Percentiles rank a stretch among this genome's conserved stretches.
These are phyloP conservation scores for Lepidochitona cinerea DNA, from an alignment of 2,888 invertebrate species.

Conservation along the genomic window DNA sequence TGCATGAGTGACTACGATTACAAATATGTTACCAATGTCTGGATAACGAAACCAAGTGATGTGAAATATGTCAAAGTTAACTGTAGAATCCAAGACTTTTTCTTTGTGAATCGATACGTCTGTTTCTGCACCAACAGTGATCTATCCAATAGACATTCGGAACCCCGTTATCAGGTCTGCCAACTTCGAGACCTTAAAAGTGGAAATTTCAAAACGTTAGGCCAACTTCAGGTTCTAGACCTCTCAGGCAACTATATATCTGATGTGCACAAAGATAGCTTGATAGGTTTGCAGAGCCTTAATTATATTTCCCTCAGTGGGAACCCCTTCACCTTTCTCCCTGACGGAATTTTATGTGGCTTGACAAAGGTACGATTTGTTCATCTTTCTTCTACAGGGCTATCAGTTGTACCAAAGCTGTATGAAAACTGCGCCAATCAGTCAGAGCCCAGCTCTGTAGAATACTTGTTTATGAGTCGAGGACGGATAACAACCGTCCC, in stretches of 20 bases:
- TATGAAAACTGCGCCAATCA: not conserved
- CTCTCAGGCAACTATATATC: not conserved
- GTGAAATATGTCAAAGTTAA: not conserved
- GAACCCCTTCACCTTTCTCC: not conserved
- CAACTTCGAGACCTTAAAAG: not conserved
- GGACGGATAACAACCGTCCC: not conserved
- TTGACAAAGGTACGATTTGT: not conserved
- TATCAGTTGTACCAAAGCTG: not conserved
- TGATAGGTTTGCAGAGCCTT: not conserved
- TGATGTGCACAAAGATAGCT: not conserved
- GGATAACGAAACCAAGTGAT: not conserved
- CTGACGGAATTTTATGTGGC: not conserved
- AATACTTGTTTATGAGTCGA: not conserved
- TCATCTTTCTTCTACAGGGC: not conserved
- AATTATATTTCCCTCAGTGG: not conserved
- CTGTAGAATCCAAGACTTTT: not conserved
- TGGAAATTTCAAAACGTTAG: not conserved
- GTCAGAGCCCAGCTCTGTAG: not conserved
- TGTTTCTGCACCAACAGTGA: not conserved
- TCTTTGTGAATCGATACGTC: not conserved
- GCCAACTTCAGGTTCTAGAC: not conserved
- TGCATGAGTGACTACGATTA: not conserved
- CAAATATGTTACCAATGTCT: not conserved
- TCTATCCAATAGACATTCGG: not conserved
- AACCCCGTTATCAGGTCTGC: not conserved